Base-by-base conservation (phyloP, 2,888 invertebrate species). In the Dolichopus griseipennis region DNA sequence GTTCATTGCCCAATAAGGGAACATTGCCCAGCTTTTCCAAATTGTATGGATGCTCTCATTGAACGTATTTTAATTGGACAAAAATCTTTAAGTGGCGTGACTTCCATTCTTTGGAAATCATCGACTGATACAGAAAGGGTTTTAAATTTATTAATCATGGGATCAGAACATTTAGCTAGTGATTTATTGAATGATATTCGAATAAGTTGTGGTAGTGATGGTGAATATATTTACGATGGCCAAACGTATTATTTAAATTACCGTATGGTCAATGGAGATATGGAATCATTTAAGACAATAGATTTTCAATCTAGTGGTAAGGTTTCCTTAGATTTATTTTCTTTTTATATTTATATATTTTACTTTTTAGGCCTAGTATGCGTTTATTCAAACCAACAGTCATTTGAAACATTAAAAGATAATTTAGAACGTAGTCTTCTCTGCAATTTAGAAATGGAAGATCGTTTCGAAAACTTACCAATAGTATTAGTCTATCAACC, bases 1-100 rank as follows among this genome's bases (percentile, higher is more conserved):
- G 92, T 97, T 68, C 95, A 97, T 83, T 94, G 93, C 79, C 96
- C 97, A 18, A 93, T 95, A 80, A 84, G 92, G 68, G 96, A 96
- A 80, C 94, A 96, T 79, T 97, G 97, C 78, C 95, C 95, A 18
- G 93, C 95, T 65, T 92, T 88, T 76, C 88, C 90, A 66, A 91
- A 90, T 78, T 92, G 92, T 76, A 89, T 90, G 86, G 91, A 92
- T 78, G 87, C 88, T 69, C 83, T 91, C 66, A 88, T 91, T 73
- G 90, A 90, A 78, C 84, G 89, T 75, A 85, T 89, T 75, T 82
- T 90, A 73, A 85, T 86, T 71, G 86, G 87, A 62, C 76, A 77
- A 66, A 88, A 88, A 82, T 86, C 88, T 65, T 84, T 75, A 2
- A 20, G 64, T 64, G 37, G 74, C 71, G 72, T 76, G 41, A 76